These are phyloP conservation scores for Drosophila virilis DNA, from an alignment of 1,140 invertebrate genomes.

Conservation along the genomic window DNA sequence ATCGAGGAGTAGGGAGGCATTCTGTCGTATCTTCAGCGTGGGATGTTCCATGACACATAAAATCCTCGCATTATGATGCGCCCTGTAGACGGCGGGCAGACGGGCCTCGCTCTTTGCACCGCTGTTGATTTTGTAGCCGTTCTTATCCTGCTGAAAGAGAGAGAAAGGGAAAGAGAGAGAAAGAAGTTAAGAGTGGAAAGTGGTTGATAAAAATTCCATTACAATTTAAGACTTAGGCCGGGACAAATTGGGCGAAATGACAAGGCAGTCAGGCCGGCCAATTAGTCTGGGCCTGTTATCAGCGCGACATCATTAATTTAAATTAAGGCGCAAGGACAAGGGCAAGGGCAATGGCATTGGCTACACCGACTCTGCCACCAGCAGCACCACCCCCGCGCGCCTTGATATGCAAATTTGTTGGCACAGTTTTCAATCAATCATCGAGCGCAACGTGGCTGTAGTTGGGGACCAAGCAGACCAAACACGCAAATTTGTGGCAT, in stretches of 20 bases:
- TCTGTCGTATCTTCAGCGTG: slow-evolving; percentile 87
- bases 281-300: slow-evolving; percentile 75
- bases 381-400: slow-evolving; percentile 1
- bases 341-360: slow-evolving; percentile 5
- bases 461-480: slow-evolving; percentile 43
- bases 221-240: slow-evolving; percentile 52
- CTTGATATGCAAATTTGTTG: slow-evolving; percentile 68
- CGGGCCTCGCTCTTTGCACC: slow-evolving; percentile 87
- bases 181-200: background rate
- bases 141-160: slow-evolving; percentile 77
- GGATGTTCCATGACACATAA: slow-evolving; percentile 90
- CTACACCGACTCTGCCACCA: background rate
- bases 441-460: slow-evolving; percentile 24
- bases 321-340: slow-evolving; percentile 61
- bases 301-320: slow-evolving; percentile 77
- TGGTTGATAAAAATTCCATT: slow-evolving; percentile 55
- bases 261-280: slow-evolving; percentile 45
- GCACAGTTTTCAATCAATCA: slow-evolving; percentile 80
- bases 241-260: slow-evolving; percentile 64
- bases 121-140: slow-evolving; percentile 84
- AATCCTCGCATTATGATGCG: slow-evolving; percentile 91
- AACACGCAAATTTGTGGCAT: slow-evolving; percentile 79
- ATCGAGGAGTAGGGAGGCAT: slow-evolving; percentile 90
- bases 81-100: slow-evolving; percentile 88
- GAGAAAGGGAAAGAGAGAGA: slow-evolving; percentile 2